Conservation (phyloP, 2,888 invertebrate species). For the Polyploca ridens region DNA sequence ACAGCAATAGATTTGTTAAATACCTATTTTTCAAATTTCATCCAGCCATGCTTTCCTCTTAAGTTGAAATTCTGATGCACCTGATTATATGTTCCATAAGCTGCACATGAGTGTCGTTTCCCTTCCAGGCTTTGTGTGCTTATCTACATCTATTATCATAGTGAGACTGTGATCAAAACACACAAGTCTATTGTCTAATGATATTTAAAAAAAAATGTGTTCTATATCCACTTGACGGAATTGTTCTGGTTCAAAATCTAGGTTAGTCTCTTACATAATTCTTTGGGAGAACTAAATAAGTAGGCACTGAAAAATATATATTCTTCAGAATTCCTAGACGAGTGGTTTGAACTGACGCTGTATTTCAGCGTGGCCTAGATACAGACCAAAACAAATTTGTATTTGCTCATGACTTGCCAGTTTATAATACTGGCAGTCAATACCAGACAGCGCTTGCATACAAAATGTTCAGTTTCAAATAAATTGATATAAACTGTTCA, state of each 20-base stretch:
- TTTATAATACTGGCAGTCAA: neutral
- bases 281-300: conserved; percentile 27
- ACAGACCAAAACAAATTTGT: conserved; percentile 25
- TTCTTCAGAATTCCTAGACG: conserved; percentile 30
- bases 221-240: neutral
- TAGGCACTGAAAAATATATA: conserved; percentile 22
- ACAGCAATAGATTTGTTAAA: no score
- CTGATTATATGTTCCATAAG: no score
- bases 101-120: no score
- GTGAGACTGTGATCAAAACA: no score
- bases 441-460: neutral
- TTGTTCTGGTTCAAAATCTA: neutral
- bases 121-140: no score
- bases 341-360: conserved; percentile 43
- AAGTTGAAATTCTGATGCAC: no score
- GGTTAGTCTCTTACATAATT: conserved; percentile 11
- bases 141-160: no score
- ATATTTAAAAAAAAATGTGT: no score
- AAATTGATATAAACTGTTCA: neutral
- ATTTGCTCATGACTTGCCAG: conserved; percentile 25
- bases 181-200: no score
- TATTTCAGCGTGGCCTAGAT: conserved; percentile 46
- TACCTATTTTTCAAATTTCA: no score
- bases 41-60: no score
- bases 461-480: neutral